Conservation (phyloP, 2,888 invertebrate genomes). For the Chaetogeoica ovagalla region DNA sequence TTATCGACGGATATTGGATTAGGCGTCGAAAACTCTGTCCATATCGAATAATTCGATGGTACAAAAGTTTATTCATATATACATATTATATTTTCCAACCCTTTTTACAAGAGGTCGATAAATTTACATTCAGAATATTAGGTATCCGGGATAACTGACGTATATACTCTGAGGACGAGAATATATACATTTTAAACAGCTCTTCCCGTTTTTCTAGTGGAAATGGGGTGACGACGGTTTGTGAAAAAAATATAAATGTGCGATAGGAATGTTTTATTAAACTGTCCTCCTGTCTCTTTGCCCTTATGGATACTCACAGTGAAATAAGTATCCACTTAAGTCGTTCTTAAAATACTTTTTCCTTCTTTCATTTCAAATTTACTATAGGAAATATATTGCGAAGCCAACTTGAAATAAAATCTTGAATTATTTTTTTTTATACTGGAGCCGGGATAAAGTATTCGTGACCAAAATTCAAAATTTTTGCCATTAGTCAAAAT, state of each 20-base stretch:
- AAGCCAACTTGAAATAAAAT: constrained; percentile 16
- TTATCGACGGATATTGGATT: not conserved
- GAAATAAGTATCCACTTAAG: constrained; percentile 31
- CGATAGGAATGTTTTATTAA: constrained; percentile 46
- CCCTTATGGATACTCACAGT: constrained; percentile 17
- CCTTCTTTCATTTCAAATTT: constrained; percentile 12
- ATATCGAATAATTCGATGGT: constrained; percentile 17
- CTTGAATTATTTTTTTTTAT: constrained; percentile 40
- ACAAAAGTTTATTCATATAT: constrained; percentile 12
- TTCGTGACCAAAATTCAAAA: constrained; percentile 39
- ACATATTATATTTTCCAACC: constrained; percentile 29
- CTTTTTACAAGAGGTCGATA: constrained; percentile 28
- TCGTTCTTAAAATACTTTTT: constrained; percentile 34
- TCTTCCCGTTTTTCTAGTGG: constrained; percentile 3
- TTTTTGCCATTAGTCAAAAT: constrained; percentile 12
- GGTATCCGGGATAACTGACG: constrained; percentile 35
- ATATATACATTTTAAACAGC: constrained; percentile 49
- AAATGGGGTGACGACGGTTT: constrained; percentile 7
- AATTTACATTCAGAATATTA: constrained; percentile 34
- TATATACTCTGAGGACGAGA: constrained; percentile 41
- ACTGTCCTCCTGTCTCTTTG: constrained; percentile 28
- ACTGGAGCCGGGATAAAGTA: constrained; percentile 20
- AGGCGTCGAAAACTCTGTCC: not conserved
- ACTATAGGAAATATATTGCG: constrained; percentile 26
- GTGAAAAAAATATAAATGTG: not conserved